phyloP scores from a whole-genome alignment of 2,797 vertebrate genomes.

The Emys orbicularis region DNA sequence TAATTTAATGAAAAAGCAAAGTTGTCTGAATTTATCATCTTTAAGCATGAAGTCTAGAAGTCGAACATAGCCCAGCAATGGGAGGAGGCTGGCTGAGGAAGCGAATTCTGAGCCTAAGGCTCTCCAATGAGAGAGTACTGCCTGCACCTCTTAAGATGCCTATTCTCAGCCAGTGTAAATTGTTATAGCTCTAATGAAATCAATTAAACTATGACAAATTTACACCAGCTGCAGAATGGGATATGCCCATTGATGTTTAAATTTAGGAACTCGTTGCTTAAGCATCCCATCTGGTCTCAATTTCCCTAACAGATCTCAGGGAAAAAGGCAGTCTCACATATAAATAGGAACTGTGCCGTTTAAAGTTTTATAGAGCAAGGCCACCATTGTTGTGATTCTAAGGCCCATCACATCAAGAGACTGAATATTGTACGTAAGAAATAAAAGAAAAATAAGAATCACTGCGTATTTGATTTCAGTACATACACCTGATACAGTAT shows the following conservation, averaged over 20 bases:
- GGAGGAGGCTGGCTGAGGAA: no score
- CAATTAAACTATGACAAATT: background rate
- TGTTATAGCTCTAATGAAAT: background rate
- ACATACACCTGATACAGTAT: background rate
- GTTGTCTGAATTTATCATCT: no score
- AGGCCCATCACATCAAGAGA: background rate
- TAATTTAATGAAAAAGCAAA: no score
- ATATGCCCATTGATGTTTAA: background rate
- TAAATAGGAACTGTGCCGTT: background rate
- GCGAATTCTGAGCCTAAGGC: background rate
- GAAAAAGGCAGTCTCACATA: background rate
- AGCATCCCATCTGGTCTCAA: background rate
- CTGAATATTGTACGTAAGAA: background rate
- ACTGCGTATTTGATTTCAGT: background rate
- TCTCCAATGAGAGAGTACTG: background rate
- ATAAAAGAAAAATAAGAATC: background rate
- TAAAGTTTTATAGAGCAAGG: background rate
- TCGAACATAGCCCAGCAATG: no score
- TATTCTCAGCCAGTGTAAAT: background rate
- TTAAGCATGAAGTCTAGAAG: no score
- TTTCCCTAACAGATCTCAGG: background rate
- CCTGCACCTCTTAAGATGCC: background rate
- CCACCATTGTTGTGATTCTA: background rate
- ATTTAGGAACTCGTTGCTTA: background rate
- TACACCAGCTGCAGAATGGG: background rate